These are phyloP conservation scores for Liopterus haemorrhoidalis DNA, from an alignment of 2,888 invertebrate genomes.

Conservation along the genomic window DNA sequence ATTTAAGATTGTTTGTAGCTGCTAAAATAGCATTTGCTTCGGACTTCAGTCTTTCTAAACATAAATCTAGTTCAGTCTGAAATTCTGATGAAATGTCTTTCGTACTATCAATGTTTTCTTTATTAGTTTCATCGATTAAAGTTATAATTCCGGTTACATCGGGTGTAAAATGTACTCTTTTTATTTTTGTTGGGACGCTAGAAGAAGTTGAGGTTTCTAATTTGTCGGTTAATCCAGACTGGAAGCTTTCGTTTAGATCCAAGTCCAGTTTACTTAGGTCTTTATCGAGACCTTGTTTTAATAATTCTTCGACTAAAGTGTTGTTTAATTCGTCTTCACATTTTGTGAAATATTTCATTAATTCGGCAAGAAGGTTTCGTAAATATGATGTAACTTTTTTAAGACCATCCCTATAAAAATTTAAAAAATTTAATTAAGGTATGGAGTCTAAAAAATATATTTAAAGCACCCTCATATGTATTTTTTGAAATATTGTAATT, in stretches of 20 bases:
- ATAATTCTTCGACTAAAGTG: slow-evolving; percentile 61
- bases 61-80: slow-evolving; percentile 60
- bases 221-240: slow-evolving; percentile 28
- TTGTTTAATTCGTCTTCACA: slow-evolving; percentile 76
- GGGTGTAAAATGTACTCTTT: slow-evolving; percentile 66
- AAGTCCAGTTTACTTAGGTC: slow-evolving; percentile 33
- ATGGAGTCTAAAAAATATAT: too few relatives aligned
- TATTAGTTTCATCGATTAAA: slow-evolving; percentile 56
- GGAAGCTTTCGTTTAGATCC: slow-evolving; percentile 31
- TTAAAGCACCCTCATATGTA: too few relatives aligned
- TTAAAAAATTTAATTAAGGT: slow-evolving; percentile 14
- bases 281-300: slow-evolving; percentile 44
- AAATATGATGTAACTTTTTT: slow-evolving; percentile 60
- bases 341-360: slow-evolving; percentile 66
- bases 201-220: slow-evolving; percentile 27
- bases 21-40: slow-evolving; percentile 68
- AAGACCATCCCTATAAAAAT: slow-evolving; percentile 55
- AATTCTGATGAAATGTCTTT: slow-evolving; percentile 53
- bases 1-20: slow-evolving; percentile 43
- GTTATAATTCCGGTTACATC: slow-evolving; percentile 56
- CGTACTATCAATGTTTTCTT: slow-evolving; percentile 51
- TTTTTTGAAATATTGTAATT: too few relatives aligned
- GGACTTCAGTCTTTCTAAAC: slow-evolving; percentile 58
- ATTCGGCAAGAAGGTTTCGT: slow-evolving; percentile 59
- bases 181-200: slow-evolving; percentile 41